Conservation (phyloP, 1,140 invertebrate species). For the Ostrea denselamellosa region DNA sequence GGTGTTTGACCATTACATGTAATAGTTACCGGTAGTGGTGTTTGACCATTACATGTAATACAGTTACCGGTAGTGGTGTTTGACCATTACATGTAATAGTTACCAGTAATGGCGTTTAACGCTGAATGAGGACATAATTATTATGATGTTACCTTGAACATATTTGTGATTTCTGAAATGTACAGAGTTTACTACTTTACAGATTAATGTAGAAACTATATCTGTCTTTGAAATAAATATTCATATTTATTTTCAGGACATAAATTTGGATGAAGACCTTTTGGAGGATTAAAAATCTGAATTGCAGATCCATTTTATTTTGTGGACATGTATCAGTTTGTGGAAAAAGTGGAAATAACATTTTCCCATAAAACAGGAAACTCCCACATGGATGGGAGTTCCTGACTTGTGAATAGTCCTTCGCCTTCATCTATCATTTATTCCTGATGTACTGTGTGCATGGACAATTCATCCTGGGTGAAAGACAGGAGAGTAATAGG, state of each 20-base stretch:
- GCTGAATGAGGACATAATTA: too few relatives aligned
- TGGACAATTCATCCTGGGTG: background rate
- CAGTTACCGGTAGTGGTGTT: too few relatives aligned
- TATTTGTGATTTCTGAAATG: too few relatives aligned
- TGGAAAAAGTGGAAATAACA: background rate
- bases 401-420: background rate
- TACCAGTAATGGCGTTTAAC: too few relatives aligned
- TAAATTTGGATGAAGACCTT: constrained; percentile 85
- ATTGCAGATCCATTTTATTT: background rate
- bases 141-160: too few relatives aligned
- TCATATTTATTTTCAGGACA: constrained; percentile 80
- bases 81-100: too few relatives aligned
- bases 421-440: background rate
- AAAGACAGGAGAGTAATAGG: background rate
- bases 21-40: too few relatives aligned
- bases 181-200: too few relatives aligned
- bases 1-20: too few relatives aligned
- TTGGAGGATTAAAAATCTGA: constrained; percentile 79
- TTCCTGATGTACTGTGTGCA: background rate
- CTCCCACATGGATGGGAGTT: background rate
- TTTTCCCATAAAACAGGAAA: background rate
- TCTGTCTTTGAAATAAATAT: background rate
- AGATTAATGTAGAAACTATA: too few relatives aligned
- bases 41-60: too few relatives aligned
- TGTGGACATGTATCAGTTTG: background rate